Base-by-base conservation (phyloP, 2,797 vertebrate species). In the Urophycis tenuis region DNA sequence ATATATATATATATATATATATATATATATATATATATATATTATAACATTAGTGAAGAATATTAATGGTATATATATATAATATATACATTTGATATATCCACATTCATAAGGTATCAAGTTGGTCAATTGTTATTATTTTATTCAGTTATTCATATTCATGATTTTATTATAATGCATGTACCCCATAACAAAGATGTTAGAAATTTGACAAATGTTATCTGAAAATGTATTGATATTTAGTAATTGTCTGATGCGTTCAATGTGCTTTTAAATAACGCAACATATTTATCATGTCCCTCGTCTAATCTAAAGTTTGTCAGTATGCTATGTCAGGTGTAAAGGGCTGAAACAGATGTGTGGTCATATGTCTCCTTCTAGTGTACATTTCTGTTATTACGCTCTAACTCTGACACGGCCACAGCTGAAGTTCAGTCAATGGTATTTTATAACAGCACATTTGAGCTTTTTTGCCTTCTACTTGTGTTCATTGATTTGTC, bases 341-440 rank as follows among this genome's bases (percentile, higher is more conserved):
- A 35, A 72, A 67, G 60, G 60, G n/a, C 60, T 67, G 60, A 67
- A 67, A 25, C 19, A 34, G 19, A n/a, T 72, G 9, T 35, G 32
- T 36, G 31, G 35, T 36, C 12, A n/a, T 72, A n/a, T 72, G 32
- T 22, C 71, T 72, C 71, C 34, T 33, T 36, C 33, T 36, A 72
- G 71, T 72, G 71, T 36, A 72, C 71, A 33, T 34, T 36, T 72
- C 10, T 72, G 71, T 25, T 34, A 33, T 72, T 33, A 34, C 71
- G 31, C 22, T 72, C 22, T 22, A 72, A 67, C 53, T n/a, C 6
- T n/a, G 0, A 60, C 53, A 60, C 10, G 53, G 53, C n/a, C 49
- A 60, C 53, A 72, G 71, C 15, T 72, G 34, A 33, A 71, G 14
- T 31, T 33, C 12, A 8, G 14, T 72, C 31, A 19, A 3, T 33